Percentiles rank a stretch among this genome's conserved stretches.
Conservation (phyloP, 2,113 vertebrate species). For the Hemibagrus wyckioides region DNA sequence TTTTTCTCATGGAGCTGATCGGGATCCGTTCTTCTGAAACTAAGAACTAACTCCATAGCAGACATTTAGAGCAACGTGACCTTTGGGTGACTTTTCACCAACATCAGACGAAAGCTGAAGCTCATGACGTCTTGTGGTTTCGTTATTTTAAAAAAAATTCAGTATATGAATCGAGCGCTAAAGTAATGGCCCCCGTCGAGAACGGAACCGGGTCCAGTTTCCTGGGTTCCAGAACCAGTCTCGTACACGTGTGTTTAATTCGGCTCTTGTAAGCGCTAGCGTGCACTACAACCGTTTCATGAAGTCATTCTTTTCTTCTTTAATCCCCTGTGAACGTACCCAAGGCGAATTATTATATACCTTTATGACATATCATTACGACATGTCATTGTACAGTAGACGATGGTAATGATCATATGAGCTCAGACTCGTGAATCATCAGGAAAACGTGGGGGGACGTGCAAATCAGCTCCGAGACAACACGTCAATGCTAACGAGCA, state of each 20-base stretch:
- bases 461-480: slow-evolving; percentile 63
- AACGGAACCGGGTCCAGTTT: background rate
- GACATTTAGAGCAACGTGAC: background rate
- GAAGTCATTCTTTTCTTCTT: background rate
- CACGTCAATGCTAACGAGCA: slow-evolving; percentile 54
- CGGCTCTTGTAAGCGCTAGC: no score
- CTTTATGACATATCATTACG: slow-evolving; percentile 21
- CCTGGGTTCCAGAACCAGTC: background rate
- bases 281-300: background rate
- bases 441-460: slow-evolving; percentile 67
- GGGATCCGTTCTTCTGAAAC: no score
- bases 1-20: no score
- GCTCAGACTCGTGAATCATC: slow-evolving; percentile 48
- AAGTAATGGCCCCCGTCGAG: background rate
- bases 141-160: no score
- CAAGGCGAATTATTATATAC: slow-evolving; percentile 11
- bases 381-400: background rate
- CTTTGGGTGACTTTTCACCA: background rate
- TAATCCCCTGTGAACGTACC: background rate
- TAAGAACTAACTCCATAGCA: background rate
- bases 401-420: background rate
- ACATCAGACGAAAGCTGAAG: background rate
- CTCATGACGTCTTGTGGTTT: background rate
- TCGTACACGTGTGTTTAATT: slow-evolving; percentile 5
- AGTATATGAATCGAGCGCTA: background rate